Conservation (phyloP, 1,140 invertebrate species). For the Vanessa atalanta region DNA sequence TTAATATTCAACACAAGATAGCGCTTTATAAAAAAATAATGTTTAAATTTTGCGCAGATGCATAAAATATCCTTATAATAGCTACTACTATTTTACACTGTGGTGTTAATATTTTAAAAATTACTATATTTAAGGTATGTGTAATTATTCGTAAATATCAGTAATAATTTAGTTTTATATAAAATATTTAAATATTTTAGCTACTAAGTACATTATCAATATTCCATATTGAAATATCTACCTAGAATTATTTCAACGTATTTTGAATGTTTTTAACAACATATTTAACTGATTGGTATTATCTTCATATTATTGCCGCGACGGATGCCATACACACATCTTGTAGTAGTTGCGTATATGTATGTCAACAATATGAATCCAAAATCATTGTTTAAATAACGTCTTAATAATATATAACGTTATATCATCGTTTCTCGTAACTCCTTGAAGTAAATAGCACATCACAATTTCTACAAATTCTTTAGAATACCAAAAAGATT, state of each 20-base stretch:
- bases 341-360: background rate
- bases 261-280: background rate
- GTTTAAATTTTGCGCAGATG: no score
- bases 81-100: no score
- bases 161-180: no score
- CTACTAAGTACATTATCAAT: no score
- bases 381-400: conserved; percentile 6
- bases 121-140: no score
- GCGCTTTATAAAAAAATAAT: background rate
- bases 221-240: no score
- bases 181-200: no score
- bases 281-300: background rate
- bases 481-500: no score
- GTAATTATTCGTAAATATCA: no score
- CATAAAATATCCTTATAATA: no score
- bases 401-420: background rate
- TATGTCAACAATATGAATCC: conserved; percentile 16
- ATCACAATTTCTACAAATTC: no score
- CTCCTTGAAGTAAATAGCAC: background rate
- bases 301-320: background rate
- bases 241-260: background rate
- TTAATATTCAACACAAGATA: background rate
- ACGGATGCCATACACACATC: conserved; percentile 6
- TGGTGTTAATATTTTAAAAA: no score
- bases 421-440: background rate